Evolutionary conservation across 2,113 vertebrate genomes (phyloP), one percentile per base, ranked within the genome.

Genomic region (Percopsis transmontana): DNA sequence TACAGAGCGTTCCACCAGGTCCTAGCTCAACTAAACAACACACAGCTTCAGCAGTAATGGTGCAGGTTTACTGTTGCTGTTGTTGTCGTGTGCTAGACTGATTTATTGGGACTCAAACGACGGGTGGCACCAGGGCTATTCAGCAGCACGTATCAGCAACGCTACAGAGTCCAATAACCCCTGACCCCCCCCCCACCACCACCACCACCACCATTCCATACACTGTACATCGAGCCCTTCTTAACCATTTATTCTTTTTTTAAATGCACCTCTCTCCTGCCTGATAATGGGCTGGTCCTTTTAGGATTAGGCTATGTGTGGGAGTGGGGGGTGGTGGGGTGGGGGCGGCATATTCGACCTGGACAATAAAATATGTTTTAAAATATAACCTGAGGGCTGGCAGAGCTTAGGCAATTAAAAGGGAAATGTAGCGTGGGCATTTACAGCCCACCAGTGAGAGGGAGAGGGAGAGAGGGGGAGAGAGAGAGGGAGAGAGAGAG

Each of bases 271-370:
- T 83, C 72, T 83, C 78, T 27, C 58, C 51, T 19, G 23, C 72
- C 81, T 83, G 82, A 86, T 85, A 88, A 87, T 88, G 78, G 87
- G 89, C 80, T 85, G 66, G 62, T 73, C 71, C 71, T 44, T 10
- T 44, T 10, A 2, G 42, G 11, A 15, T 44, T 10, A 13, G 42
- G 11, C 11, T 44, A 15, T 44, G 42, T 44, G 42, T 44, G 11
- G 2, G 42, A 13, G 16, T 14, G 48, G 48, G 48, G 9, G 19
- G 3, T 8, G 7, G 48, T 10, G 2, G 3, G 19, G 20, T 55
- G 40, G 18, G 0, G 27, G 55, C 5, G 33, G 57, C 79, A 68
- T 72, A 27, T 58, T 41, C 40, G 55, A 79, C 83, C 78, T 80
- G 77, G 62, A 74, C 71, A 77, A 81, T 91, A 86, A 90, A 91